Evolutionary conservation across 2,113 vertebrate species (phyloP), one percentile per base, ranked within the genome.

Genomic region (Corapipo altera): DNA sequence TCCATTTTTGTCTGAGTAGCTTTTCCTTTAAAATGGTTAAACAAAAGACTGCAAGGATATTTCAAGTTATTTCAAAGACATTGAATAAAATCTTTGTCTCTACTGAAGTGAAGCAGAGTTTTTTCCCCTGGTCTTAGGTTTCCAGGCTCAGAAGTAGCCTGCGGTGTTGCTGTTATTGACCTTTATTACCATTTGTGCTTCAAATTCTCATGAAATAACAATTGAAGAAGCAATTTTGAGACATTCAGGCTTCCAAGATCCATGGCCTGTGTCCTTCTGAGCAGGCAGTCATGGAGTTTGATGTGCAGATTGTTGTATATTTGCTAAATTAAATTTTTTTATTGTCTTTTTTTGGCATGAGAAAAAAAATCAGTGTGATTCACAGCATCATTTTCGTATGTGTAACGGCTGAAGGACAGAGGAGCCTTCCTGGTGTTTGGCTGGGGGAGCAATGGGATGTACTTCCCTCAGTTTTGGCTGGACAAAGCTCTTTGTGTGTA

Each of bases 251-350:
- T 23, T 16, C 58, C 49, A 18, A 6, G 24, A 1, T 8, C 10
- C 2, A 0, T 3, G 1, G 17, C 67, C 2, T 6, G 10, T 5
- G 52, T 35, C 46, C 32, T 8, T n/a, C 35, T 3, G 26, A 19
- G 61, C 0, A 30, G 49, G 39, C 37, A 58, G 43, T 17, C 51
- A 10, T 11, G 0, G 11, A 9, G 11, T 11, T 37, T 32, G 35
- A 8, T 61, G 19, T 59, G 58, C 70, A 58, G 48, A 11, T 72
- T 37, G 19, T 7, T n/a, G 6, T 12, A 1, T 9, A 23, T 48
- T 67, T 80, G n/a, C 85, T 32, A 13, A 33, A 61, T 2, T 12
- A 17, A 26, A 4, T 18, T 19, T 41, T 41, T 48, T 83, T 16
- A 37, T 23, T 57, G 33, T 11, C 12, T 3, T 52, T 79, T 20